Percentiles rank a stretch among this genome's conserved stretches.
phyloP scores from a whole-genome alignment of 2,113 vertebrate species.

The Crotalus horridus region DNA sequence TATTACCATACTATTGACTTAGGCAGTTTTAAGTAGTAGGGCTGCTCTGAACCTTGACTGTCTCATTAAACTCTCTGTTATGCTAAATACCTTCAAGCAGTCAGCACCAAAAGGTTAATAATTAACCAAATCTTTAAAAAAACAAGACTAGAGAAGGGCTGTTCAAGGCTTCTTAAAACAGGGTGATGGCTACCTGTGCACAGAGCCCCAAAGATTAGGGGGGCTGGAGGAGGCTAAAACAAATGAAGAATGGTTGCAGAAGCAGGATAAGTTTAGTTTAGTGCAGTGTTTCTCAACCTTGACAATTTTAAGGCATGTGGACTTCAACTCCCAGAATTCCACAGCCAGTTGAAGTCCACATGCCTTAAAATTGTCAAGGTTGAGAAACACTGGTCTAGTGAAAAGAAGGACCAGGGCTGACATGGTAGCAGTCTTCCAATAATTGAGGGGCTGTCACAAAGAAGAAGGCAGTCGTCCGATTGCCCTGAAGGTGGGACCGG shows the following conservation, averaged over 20 bases:
- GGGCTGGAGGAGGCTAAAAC: too few relatives aligned
- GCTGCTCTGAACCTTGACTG: not conserved
- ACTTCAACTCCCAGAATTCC: too few relatives aligned
- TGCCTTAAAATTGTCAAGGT: too few relatives aligned
- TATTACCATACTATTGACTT: not conserved
- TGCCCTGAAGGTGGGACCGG: not conserved
- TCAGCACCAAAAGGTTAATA: not conserved
- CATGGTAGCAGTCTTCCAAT: not conserved
- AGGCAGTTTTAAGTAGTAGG: not conserved
- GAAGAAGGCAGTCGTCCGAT: not conserved
- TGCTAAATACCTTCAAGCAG: not conserved
- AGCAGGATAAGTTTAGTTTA: not conserved
- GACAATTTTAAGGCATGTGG: too few relatives aligned
- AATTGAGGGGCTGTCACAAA: not conserved
- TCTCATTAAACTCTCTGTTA: not conserved
- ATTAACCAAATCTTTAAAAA: not conserved
- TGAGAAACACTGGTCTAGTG: not conserved
- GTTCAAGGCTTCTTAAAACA: not conserved
- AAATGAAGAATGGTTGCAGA: not conserved
- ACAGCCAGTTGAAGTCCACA: too few relatives aligned
- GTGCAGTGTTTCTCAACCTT: not conserved
- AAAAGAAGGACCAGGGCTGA: not conserved
- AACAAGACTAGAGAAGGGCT: not conserved
- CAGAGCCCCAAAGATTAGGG: not conserved
- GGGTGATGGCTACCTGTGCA: not conserved